These are phyloP conservation scores for Panorpa germanica DNA, from an alignment of 2,888 invertebrate species.

Conservation along the genomic window DNA sequence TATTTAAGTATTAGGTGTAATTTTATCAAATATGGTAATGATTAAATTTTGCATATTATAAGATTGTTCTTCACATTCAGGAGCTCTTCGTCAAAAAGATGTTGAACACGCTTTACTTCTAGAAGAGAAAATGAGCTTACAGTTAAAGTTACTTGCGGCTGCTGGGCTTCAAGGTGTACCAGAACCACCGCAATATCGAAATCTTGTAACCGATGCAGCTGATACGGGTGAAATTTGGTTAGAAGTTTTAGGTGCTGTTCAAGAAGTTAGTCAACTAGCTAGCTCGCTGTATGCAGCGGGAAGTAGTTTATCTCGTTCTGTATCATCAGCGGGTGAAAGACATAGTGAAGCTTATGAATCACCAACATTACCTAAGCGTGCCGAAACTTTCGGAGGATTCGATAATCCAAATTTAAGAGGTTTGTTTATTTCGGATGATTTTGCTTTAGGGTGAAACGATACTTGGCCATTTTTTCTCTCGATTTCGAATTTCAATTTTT, in stretches of 20 bases:
- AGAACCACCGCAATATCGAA: conserved; percentile 45
- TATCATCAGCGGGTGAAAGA: conserved; percentile 85
- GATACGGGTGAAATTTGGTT: conserved; percentile 68
- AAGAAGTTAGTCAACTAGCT: conserved; percentile 58
- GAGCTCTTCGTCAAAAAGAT: conserved; percentile 72
- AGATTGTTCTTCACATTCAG: too few species aligned
- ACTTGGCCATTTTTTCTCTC: too few species aligned
- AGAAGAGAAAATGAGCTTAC: conserved; percentile 76
- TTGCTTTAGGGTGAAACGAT: too few species aligned
- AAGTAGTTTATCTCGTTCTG: conserved; percentile 69
- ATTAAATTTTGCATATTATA: too few species aligned
- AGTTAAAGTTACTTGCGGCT: conserved; percentile 57
- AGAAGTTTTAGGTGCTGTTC: conserved; percentile 37
- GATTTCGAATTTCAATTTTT: too few species aligned
- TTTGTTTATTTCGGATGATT: too few species aligned
- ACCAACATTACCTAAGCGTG: conserved; percentile 74
- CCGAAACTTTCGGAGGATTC: conserved; percentile 93
- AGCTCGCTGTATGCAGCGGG: conserved; percentile 54
- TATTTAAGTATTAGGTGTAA: too few species aligned
- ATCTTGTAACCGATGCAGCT: conserved; percentile 54
- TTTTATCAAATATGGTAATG: too few species aligned
- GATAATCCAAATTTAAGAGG: too few species aligned
- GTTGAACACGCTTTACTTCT: conserved; percentile 67
- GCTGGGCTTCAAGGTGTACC: conserved; percentile 40
- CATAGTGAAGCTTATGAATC: conserved; percentile 73